Conservation (phyloP, 2,797 vertebrate species). For the Epinephelus coioides region DNA sequence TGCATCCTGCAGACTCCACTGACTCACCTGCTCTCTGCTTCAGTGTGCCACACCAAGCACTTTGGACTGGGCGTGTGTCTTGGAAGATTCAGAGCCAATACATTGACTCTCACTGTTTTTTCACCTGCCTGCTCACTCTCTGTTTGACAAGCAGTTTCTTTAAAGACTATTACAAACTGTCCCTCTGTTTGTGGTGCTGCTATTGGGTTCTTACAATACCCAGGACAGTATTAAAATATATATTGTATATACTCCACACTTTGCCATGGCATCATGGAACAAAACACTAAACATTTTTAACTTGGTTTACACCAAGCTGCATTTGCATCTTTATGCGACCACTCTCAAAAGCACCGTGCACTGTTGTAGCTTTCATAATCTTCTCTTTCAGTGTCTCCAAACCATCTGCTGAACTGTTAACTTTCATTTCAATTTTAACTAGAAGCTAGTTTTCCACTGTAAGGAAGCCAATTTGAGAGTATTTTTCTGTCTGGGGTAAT, state of each 20-base stretch:
- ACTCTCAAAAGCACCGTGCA: not conserved
- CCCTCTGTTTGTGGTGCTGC: no score
- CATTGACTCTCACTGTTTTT: no score
- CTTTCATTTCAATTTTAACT: constrained; percentile 20
- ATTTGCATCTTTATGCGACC: constrained; percentile 7
- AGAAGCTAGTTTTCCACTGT: not conserved
- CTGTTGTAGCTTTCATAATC: constrained; percentile 18
- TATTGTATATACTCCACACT: not conserved
- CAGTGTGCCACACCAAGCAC: no score
- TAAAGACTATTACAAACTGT: no score
- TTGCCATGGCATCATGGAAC: not conserved
- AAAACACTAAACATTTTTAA: not conserved
- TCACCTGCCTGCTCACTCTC: no score
- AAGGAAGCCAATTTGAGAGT: constrained; percentile 15
- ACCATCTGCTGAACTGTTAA: constrained; percentile 11
- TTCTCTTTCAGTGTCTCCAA: constrained; percentile 1
- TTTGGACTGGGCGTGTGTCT: no score
- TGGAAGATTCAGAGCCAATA: no score
- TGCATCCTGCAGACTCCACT: no score
- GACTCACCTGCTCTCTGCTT: no score
- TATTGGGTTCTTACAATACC: no score
- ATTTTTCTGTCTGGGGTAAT: constrained; percentile 29
- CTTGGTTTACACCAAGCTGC: not conserved
- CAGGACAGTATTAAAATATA: no score
- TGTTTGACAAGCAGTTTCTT: no score